phyloP scores from a whole-genome alignment of 2,888 invertebrate genomes.

The Meiosimyza decipiens region DNA sequence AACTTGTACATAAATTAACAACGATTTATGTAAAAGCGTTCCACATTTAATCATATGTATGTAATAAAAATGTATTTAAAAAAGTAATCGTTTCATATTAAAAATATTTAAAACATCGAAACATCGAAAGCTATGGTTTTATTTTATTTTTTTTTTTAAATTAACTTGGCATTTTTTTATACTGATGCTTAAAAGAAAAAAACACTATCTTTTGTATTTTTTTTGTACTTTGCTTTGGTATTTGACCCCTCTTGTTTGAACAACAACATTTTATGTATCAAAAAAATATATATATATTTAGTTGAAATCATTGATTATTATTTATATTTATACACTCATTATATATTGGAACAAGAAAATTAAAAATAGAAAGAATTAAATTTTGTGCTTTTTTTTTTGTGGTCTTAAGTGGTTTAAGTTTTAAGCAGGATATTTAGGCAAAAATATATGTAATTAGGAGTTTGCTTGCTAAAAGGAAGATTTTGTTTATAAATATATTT shows the following conservation, averaged over 20 bases:
- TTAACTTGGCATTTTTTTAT: constrained; percentile 29
- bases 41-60: constrained; percentile 43
- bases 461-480: neutral
- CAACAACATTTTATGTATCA: constrained; percentile 23
- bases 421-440: neutral
- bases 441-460: neutral
- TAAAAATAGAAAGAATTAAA: neutral
- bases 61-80: neutral
- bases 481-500: neutral
- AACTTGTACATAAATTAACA: constrained; percentile 58
- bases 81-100: constrained; percentile 17
- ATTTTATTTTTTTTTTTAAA: constrained; percentile 26
- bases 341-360: neutral
- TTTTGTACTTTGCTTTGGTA: constrained; percentile 34
- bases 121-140: constrained; percentile 42
- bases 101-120: constrained; percentile 57
- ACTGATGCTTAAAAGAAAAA: neutral
- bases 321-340: neutral
- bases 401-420: neutral
- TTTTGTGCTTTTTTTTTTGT: neutral
- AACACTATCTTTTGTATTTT: constrained; percentile 38
- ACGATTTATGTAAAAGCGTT: constrained; percentile 62
- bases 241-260: constrained; percentile 62
- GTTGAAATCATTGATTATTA: constrained; percentile 2
- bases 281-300: constrained; percentile 17